Evolutionary conservation across 2,797 vertebrate species (phyloP).

Genomic region (Netta rufina): DNA sequence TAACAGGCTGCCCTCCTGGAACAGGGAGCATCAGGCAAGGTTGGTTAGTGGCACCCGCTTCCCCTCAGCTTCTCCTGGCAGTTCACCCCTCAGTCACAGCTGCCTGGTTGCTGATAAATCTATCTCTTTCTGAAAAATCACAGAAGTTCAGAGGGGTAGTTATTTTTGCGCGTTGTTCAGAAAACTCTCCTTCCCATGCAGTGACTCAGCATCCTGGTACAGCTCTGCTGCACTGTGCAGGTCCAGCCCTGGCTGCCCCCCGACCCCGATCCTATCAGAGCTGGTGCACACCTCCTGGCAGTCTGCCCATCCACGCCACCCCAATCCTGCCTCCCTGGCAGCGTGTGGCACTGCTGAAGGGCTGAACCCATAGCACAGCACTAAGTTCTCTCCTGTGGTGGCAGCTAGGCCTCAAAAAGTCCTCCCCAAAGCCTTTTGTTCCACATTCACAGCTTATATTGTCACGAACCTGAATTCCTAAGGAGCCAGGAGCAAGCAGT

Average conservation of each 20-base stretch:
- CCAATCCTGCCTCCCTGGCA: neutral
- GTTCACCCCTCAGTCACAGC: neutral
- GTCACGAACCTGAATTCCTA: neutral
- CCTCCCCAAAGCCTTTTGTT: neutral
- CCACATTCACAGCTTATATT: neutral
- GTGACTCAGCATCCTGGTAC: neutral
- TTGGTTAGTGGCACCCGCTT: accelerated
- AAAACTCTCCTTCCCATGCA: neutral
- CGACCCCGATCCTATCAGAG: accelerated
- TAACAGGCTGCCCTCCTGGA: neutral
- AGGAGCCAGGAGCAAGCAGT: neutral
- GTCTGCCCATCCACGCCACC: neutral
- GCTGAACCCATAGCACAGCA: accelerated
- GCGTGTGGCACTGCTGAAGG: accelerated
- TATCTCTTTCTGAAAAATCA: neutral
- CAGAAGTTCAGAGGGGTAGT: neutral
- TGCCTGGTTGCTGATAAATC: neutral
- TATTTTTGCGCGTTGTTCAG: neutral
- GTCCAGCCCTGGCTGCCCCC: accelerated
- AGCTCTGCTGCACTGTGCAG: neutral
- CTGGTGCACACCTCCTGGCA: accelerated
- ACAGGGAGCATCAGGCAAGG: neutral
- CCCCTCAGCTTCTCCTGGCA: neutral
- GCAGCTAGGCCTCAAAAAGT: neutral
- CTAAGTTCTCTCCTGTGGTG: neutral